phyloP scores from a whole-genome alignment of 2,113 vertebrate genomes.

The Callaeas wilsoni region DNA sequence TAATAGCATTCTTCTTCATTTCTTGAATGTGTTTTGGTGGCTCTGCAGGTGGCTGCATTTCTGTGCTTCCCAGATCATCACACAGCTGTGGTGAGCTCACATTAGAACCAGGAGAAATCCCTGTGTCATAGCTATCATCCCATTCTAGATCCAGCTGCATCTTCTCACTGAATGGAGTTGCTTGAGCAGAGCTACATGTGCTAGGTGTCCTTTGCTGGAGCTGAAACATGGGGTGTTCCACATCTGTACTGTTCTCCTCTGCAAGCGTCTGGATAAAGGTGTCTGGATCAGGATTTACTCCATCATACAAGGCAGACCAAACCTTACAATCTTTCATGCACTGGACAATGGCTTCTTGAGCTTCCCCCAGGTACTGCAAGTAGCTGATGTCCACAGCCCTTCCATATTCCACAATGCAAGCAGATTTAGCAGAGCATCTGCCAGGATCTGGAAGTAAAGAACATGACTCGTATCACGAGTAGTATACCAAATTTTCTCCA shows the following conservation, averaged over 20 bases:
- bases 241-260: constrained; percentile 63
- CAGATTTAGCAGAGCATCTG: constrained; percentile 55
- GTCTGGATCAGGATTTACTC: constrained; percentile 84
- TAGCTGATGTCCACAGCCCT: constrained; percentile 90
- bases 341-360: constrained; percentile 79
- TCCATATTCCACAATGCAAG: constrained; percentile 86
- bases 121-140: constrained; percentile 93
- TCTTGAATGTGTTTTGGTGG: constrained; percentile 91
- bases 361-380: constrained; percentile 92
- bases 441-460: constrained; percentile 58
- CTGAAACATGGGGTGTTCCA: constrained; percentile 1
- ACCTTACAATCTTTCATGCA: constrained; percentile 85
- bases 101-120: constrained; percentile 73
- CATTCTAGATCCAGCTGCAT: constrained; percentile 88
- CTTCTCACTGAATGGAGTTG: constrained; percentile 51
- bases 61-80: constrained; percentile 1
- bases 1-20: constrained; percentile 87
- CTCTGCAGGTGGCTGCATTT: constrained; percentile 53
- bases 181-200: not conserved
- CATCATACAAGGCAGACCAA: constrained; percentile 93
- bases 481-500: not conserved
- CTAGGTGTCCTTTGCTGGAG: constrained; percentile 22
- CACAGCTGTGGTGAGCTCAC: constrained; percentile 19
- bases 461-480: not conserved
- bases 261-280: constrained; percentile 73